Evolutionary conservation across 2,797 vertebrate genomes (phyloP).

Genomic region (Rhynchotus rufescens): DNA sequence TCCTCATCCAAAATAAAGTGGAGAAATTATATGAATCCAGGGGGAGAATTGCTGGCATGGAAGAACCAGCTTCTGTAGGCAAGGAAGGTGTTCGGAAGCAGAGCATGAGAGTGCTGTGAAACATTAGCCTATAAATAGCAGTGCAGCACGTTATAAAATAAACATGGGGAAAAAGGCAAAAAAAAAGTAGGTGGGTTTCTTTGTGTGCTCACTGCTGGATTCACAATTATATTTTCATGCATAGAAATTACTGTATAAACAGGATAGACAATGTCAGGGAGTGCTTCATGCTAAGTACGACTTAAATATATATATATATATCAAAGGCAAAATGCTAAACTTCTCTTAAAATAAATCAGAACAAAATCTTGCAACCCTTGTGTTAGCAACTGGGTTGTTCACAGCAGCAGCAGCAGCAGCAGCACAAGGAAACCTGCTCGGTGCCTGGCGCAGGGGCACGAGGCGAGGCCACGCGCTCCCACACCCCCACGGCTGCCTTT

Average conservation of each 20-base stretch:
- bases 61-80: not conserved
- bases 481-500: not conserved
- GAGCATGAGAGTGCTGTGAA: constrained; percentile 2
- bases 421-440: not conserved
- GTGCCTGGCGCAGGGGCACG: not conserved
- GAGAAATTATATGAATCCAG: not conserved
- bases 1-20: not conserved
- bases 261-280: constrained; percentile 19
- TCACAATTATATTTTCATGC: not conserved
- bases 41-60: not conserved
- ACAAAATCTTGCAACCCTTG: not conserved
- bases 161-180: not conserved
- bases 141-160: constrained; percentile 21
- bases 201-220: not conserved
- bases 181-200: not conserved
- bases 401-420: not conserved
- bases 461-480: no score
- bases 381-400: not conserved
- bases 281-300: not conserved
- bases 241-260: not conserved
- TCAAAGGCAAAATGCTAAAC: not conserved
- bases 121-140: constrained; percentile 25
- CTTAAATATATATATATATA: not conserved
- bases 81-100: not conserved
- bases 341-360: not conserved